These are phyloP conservation scores for Bombus confusus DNA, from an alignment of 1,140 invertebrate genomes.

Conservation along the genomic window DNA sequence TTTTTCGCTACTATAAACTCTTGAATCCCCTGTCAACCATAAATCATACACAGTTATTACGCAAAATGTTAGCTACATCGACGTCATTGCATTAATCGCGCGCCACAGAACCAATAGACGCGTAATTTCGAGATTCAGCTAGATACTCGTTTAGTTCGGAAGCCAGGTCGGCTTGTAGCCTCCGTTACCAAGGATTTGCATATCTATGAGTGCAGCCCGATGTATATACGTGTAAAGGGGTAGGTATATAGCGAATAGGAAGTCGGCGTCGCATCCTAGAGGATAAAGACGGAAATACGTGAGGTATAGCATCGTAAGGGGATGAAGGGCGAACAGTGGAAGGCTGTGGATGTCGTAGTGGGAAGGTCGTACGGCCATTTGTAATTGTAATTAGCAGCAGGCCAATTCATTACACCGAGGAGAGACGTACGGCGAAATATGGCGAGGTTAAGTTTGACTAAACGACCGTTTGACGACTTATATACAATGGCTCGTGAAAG, in stretches of 20 bases:
- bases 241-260: not conserved
- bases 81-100: slow-evolving; percentile 23
- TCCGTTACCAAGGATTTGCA: slow-evolving; percentile 46
- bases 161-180: not conserved
- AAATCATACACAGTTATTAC: not conserved
- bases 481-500: too few relatives aligned
- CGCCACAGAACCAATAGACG: not conserved
- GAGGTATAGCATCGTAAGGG: not conserved
- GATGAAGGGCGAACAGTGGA: slow-evolving; percentile 1
- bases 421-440: slow-evolving; percentile 39
- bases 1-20: not conserved
- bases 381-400: slow-evolving; percentile 70
- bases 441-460: not conserved
- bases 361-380: slow-evolving; percentile 59
- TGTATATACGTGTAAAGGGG: slow-evolving; percentile 15
- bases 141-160: slow-evolving; percentile 29
- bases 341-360: slow-evolving; percentile 29
- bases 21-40: not conserved
- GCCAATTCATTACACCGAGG: slow-evolving; percentile 65
- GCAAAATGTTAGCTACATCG: not conserved
- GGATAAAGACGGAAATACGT: slow-evolving; percentile 26
- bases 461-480: not conserved
- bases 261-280: not conserved
- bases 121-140: slow-evolving; percentile 28
- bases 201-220: slow-evolving; percentile 46